Conservation (phyloP, 2,888 invertebrate genomes). For the Calliphora vomitoria region DNA sequence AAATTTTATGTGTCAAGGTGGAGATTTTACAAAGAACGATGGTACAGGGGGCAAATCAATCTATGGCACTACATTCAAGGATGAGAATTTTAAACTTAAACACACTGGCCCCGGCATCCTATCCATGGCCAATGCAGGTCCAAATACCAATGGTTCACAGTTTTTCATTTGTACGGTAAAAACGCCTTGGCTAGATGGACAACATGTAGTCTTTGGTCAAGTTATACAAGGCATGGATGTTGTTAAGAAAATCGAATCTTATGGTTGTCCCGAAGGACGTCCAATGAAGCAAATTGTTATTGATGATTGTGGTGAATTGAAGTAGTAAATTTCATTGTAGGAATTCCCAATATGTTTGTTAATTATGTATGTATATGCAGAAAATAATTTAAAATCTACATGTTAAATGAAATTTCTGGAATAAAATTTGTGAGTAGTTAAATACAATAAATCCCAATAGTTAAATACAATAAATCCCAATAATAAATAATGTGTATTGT, state of each 20-base stretch:
- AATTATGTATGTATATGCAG: no score
- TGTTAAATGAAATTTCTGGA: neutral
- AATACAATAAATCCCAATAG: neutral
- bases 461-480: neutral
- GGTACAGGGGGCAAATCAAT: conserved; percentile 98
- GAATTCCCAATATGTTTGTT: no score
- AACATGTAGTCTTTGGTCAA: conserved; percentile 96
- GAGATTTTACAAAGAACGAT: conserved; percentile 96
- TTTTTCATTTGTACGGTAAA: conserved; percentile 96
- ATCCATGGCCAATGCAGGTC: conserved; percentile 98
- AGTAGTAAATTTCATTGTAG: no score
- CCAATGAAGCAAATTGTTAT: conserved; percentile 91
- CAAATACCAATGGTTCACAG: conserved; percentile 97
- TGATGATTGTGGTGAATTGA: conserved; percentile 92
- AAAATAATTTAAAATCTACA: neutral
- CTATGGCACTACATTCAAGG: conserved; percentile 96
- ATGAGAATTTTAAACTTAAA: conserved; percentile 97
- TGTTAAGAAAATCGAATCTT: conserved; percentile 91
- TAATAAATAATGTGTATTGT: no score
- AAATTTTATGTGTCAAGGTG: conserved; percentile 97
- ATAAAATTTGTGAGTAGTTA: conserved; percentile 17
- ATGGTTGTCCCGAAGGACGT: conserved; percentile 92
- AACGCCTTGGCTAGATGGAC: conserved; percentile 95
- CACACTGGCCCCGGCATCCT: conserved; percentile 95
- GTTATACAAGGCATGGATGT: conserved; percentile 95